phyloP scores from a whole-genome alignment of 2,797 vertebrate species.

The Bradypodion ventrale region DNA sequence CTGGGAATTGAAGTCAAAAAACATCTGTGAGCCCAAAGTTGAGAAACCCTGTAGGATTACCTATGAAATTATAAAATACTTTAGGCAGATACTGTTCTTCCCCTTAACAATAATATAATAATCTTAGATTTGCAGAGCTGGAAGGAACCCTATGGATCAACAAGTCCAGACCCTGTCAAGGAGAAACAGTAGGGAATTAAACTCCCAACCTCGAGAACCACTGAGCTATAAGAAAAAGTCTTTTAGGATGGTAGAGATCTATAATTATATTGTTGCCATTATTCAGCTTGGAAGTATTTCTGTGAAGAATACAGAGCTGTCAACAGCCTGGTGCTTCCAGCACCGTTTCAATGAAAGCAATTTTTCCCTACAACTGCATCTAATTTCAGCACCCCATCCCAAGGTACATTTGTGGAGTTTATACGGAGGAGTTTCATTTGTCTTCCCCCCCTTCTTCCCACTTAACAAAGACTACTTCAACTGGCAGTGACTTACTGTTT shows the following conservation, averaged over 20 bases:
- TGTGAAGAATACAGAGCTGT: neutral
- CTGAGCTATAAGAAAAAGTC: neutral
- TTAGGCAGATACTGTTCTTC: neutral
- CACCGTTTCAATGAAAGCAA: neutral
- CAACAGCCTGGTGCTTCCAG: neutral
- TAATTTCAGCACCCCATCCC: neutral
- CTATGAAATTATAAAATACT: neutral
- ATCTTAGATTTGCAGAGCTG: no score
- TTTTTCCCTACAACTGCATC: neutral
- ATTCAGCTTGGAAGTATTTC: neutral
- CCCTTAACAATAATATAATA: no score
- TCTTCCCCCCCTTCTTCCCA: neutral
- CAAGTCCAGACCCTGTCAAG: no score
- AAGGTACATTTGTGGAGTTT: neutral
- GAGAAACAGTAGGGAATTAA: no score
- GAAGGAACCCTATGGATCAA: no score
- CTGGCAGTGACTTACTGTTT: neutral
- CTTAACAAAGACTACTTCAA: neutral
- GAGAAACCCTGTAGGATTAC: no score
- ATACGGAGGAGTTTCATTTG: slow-evolving; percentile 15
- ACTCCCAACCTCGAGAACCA: no score
- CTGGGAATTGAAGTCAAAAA: no score
- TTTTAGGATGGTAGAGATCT: neutral
- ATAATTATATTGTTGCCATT: neutral
- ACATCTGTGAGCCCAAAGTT: no score